Percentiles rank a stretch among this genome's conserved stretches.
These are phyloP conservation scores for Pristionchus arcanus DNA, from an alignment of 2,888 invertebrate genomes.

Conservation along the genomic window DNA sequence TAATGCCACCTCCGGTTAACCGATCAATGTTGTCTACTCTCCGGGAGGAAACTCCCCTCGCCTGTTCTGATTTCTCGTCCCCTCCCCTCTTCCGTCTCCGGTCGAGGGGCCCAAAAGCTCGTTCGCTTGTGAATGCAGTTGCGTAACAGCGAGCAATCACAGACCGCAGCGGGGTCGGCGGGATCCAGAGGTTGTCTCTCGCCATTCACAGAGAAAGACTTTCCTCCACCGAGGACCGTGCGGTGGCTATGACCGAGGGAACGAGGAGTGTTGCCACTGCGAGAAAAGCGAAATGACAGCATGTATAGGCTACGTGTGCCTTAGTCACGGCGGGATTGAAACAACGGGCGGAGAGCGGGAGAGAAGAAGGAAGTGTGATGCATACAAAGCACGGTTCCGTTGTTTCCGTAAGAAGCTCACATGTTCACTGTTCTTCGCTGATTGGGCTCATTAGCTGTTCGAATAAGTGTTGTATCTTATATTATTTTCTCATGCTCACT, in stretches of 20 bases:
- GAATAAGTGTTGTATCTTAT: neutral
- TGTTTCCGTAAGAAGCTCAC: no score
- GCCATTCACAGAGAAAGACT: neutral
- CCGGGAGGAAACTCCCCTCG: no score
- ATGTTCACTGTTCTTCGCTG: no score
- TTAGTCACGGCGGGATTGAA: neutral
- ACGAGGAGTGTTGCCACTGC: slow-evolving; percentile 14
- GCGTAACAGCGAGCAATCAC: neutral
- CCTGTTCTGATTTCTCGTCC: no score
- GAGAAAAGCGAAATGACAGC: neutral
- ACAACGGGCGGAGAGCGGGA: neutral
- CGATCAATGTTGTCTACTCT: no score
- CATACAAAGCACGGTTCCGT: no score
- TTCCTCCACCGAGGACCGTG: neutral
- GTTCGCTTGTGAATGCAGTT: no score
- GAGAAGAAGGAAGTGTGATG: neutral
- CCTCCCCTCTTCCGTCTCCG: no score
- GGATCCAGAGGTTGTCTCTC: neutral
- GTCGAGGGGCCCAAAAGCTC: no score
- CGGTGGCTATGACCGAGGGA: neutral
- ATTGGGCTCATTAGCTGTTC: no score
- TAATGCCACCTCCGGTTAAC: no score
- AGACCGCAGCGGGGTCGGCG: neutral
- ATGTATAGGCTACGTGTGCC: neutral
- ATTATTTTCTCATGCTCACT: neutral